Evolutionary conservation across 2,113 vertebrate species (phyloP).

Genomic region (Motacilla tschutschensis): DNA sequence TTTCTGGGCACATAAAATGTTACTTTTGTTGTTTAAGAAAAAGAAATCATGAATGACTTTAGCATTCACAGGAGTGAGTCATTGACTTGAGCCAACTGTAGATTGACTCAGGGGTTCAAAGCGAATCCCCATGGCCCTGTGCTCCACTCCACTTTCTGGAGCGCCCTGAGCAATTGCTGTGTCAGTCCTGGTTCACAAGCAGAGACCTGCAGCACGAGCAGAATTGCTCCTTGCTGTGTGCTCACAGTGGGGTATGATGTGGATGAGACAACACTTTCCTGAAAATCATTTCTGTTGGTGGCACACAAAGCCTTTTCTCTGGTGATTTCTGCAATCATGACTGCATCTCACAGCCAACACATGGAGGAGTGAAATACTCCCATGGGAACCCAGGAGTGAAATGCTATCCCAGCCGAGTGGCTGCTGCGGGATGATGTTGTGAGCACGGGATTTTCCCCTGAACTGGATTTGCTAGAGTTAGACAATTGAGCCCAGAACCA

Average conservation of each 20-base stretch:
- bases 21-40: slow-evolving; percentile 30
- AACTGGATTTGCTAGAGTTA: not conserved
- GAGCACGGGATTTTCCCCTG: not conserved
- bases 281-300: not conserved
- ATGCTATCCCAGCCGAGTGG: not conserved
- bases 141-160: not conserved
- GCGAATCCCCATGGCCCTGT: not conserved
- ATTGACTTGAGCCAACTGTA: not conserved
- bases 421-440: not conserved
- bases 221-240: not conserved
- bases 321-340: not conserved
- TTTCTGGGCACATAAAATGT: slow-evolving; percentile 29
- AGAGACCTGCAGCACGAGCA: not conserved
- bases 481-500: not conserved
- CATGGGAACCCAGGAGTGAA: not conserved
- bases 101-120: not conserved
- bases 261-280: not conserved
- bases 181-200: not conserved
- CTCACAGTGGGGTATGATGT: rapidly evolving
- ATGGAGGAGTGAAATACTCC: not conserved
- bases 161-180: not conserved
- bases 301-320: not conserved
- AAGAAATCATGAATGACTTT: slow-evolving; percentile 30
- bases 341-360: not conserved
- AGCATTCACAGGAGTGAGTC: not conserved